Percentiles rank a stretch among this genome's conserved stretches.
Evolutionary conservation across 64 coral and sea anemone species (phyloP).

Genomic region (Orbicella faveolata): DNA sequence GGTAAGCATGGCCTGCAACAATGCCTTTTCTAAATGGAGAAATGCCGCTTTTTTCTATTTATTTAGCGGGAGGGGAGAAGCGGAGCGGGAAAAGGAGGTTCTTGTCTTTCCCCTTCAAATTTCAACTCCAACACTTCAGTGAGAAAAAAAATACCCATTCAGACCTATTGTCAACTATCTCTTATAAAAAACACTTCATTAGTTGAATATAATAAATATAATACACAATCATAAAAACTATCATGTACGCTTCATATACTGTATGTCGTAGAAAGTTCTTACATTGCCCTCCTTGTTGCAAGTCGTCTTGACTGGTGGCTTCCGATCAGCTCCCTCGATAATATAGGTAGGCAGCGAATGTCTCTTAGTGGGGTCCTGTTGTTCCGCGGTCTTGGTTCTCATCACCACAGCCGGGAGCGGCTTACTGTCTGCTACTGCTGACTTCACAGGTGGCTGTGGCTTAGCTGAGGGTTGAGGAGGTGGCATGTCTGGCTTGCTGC

Average conservation of each 20-base stretch:
- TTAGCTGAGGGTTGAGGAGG: not conserved
- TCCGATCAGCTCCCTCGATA: conserved; percentile 19
- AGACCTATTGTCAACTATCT: too few species aligned
- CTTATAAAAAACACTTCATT: not conserved
- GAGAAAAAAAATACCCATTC: too few species aligned
- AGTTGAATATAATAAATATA: not conserved
- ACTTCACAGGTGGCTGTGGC: not conserved
- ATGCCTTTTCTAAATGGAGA: too few species aligned
- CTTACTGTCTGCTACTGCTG: not conserved
- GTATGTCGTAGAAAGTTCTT: not conserved
- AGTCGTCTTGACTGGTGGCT: not conserved
- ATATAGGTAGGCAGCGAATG: conserved; percentile 48
- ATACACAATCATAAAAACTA: too few species aligned
- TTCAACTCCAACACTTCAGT: too few species aligned
- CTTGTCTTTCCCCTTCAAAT: too few species aligned
- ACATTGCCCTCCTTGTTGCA: not conserved
- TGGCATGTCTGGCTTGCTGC: not conserved
- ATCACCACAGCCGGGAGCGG: not conserved
- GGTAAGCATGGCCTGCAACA: too few species aligned
- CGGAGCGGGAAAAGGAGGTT: too few species aligned
- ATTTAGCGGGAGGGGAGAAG: too few species aligned
- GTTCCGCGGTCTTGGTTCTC: not conserved
- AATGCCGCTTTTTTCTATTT: too few species aligned
- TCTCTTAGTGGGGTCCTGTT: conserved; percentile 17
- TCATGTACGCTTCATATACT: too few species aligned